These are phyloP conservation scores for Otolemur garnettii DNA, from an alignment of 2,113 vertebrate species.

Conservation along the genomic window DNA sequence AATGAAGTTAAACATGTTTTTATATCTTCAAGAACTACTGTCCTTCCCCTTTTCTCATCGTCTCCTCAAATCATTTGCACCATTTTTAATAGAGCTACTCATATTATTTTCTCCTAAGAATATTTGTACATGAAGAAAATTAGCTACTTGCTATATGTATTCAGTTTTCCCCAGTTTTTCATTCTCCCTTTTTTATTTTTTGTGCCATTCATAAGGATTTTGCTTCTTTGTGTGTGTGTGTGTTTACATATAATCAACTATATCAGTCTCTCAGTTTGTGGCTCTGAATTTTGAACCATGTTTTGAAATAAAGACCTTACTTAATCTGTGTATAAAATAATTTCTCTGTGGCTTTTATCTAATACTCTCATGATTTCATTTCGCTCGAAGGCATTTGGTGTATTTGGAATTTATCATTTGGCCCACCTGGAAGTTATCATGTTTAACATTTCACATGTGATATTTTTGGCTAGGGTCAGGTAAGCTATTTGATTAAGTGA, in stretches of 20 bases:
- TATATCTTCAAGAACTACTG: not conserved
- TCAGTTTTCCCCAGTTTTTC: not conserved
- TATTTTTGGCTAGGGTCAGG: not conserved
- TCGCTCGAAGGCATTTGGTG: not conserved
- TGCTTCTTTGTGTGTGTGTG: not conserved
- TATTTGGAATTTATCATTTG: slow-evolving; percentile 24
- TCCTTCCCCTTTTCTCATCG: not conserved
- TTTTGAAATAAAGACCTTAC: not conserved
- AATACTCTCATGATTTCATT: not conserved
- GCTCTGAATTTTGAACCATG: not conserved
- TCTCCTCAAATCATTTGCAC: not conserved
- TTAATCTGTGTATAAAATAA: not conserved
- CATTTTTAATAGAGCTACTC: not conserved
- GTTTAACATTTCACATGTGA: not conserved
- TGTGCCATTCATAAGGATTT: not conserved
- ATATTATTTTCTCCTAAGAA: not conserved
- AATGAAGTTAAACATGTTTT: not conserved
- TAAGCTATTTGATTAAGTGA: not conserved
- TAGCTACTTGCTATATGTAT: not conserved
- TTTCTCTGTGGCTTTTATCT: not conserved
- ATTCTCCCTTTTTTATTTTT: slow-evolving; percentile 5
- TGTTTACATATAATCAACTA: not conserved
- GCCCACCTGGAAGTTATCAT: not conserved
- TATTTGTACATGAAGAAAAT: slow-evolving; percentile 19
- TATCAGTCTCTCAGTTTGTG: not conserved